Evolutionary conservation across 64 coral and sea anemone genomes (phyloP).

Genomic region (Stylophora pistillata): DNA sequence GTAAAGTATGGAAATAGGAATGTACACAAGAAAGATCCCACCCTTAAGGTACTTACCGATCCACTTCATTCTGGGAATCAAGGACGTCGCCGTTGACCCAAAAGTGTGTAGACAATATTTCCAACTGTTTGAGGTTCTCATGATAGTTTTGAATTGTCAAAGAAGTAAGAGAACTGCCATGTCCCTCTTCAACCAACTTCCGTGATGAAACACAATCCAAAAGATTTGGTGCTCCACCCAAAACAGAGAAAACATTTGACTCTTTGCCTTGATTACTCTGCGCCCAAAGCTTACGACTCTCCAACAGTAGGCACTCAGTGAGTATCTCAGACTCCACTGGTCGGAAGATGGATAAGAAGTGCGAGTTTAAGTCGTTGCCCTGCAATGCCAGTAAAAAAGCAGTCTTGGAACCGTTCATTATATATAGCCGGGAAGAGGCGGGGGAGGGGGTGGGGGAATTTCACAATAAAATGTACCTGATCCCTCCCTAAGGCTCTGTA

Average conservation of each 20-base stretch:
- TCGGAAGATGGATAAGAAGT: neutral
- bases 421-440: too few relatives aligned
- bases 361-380: neutral
- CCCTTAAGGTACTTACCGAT: neutral
- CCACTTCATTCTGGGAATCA: slow-evolving; percentile 17
- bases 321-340: neutral
- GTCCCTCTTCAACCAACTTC: neutral
- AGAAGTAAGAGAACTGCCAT: neutral
- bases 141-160: slow-evolving; percentile 34
- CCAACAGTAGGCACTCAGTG: neutral
- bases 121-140: slow-evolving; percentile 39
- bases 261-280: neutral
- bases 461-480: too few relatives aligned
- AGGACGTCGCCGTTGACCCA: slow-evolving; percentile 53
- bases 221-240: slow-evolving; percentile 8
- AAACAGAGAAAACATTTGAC: neutral
- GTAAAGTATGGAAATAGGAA: too few relatives aligned
- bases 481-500: too few relatives aligned
- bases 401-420: neutral
- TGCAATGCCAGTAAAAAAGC: neutral
- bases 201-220: neutral
- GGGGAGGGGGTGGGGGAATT: too few relatives aligned
- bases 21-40: too few relatives aligned
- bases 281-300: neutral
- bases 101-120: slow-evolving; percentile 18